Percentiles rank a stretch among this genome's conserved stretches.
Evolutionary conservation across 2,797 vertebrate species (phyloP).

Genomic region (Chaenodraco wilsoni): DNA sequence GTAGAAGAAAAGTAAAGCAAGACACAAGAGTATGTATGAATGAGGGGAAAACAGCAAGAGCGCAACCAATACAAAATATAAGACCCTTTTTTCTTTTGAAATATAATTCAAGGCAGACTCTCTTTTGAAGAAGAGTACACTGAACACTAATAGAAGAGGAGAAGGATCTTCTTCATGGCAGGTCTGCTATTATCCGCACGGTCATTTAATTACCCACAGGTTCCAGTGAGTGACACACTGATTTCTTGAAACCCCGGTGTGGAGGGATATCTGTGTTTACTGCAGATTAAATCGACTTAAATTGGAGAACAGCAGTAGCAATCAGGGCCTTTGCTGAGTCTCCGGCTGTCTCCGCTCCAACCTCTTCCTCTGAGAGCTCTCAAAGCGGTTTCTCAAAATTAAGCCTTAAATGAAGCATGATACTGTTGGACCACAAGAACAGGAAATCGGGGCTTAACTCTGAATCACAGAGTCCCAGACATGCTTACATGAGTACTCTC

Average conservation of each 20-base stretch:
- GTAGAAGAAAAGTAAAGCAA: constrained; percentile 10
- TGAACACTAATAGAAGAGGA: constrained; percentile 18
- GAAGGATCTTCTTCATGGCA: constrained; percentile 47
- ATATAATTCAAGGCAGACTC: constrained; percentile 2
- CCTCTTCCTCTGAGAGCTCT: constrained; percentile 25
- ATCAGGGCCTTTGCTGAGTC: constrained; percentile 31
- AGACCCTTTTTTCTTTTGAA: neutral
- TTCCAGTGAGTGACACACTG: constrained; percentile 60
- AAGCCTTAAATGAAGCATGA: constrained; percentile 56
- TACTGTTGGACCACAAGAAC: constrained; percentile 18
- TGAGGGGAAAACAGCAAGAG: neutral
- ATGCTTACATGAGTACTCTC: constrained; percentile 25
- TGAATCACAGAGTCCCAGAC: constrained; percentile 37
- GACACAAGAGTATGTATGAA: constrained; percentile 17
- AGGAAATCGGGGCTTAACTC: constrained; percentile 55
- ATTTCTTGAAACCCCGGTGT: constrained; percentile 49
- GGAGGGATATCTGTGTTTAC: constrained; percentile 44
- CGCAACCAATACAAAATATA: constrained; percentile 1
- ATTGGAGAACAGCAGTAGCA: constrained; percentile 32
- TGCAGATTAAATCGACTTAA: constrained; percentile 46
- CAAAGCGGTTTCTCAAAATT: constrained; percentile 46
- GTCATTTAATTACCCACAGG: constrained; percentile 67
- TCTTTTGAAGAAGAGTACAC: constrained; percentile 6
- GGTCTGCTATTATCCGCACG: constrained; percentile 61
- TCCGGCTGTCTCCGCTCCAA: constrained; percentile 25